Evolutionary conservation across 53 echinoderm and acorn worm species (phyloP).

Genomic region (Stichopus horrens): DNA sequence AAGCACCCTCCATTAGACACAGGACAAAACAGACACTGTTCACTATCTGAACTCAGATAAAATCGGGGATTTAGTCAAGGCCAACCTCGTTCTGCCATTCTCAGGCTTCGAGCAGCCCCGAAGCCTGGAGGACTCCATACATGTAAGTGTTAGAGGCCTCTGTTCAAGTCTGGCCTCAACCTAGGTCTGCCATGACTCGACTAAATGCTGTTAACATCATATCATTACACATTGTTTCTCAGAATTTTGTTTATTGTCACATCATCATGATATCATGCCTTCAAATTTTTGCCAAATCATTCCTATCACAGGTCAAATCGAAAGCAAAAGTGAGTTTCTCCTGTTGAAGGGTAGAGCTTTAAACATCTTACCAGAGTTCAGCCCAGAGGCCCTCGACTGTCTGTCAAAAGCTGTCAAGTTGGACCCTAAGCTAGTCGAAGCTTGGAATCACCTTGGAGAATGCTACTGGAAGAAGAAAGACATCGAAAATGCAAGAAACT

Average conservation of each 20-base stretch:
- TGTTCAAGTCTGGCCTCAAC: no score
- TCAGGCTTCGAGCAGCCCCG: no score
- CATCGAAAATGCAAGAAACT: constrained; percentile 85
- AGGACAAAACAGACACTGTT: no score
- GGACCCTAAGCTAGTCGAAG: constrained; percentile 95
- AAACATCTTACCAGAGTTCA: constrained; percentile 86
- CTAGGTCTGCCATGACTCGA: neutral
- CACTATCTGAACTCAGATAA: no score
- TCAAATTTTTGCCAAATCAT: neutral
- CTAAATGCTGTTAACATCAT: neutral
- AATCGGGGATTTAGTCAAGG: no score
- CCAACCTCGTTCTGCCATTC: no score
- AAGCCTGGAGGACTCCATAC: no score
- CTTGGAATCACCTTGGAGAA: constrained; percentile 97
- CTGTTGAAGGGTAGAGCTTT: constrained; percentile 82
- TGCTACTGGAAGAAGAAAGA: constrained; percentile 99
- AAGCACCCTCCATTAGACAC: no score
- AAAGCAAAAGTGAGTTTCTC: constrained; percentile 73
- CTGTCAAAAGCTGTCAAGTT: constrained; percentile 94
- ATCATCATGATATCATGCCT: neutral
- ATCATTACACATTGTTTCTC: neutral
- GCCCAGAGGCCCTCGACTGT: constrained; percentile 75
- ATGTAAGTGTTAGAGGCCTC: no score
- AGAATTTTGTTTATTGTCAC: neutral
- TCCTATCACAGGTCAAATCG: constrained; percentile 53